These are phyloP conservation scores for Bimastos eiseni DNA, from an alignment of 2,888 invertebrate species.

Conservation along the genomic window DNA sequence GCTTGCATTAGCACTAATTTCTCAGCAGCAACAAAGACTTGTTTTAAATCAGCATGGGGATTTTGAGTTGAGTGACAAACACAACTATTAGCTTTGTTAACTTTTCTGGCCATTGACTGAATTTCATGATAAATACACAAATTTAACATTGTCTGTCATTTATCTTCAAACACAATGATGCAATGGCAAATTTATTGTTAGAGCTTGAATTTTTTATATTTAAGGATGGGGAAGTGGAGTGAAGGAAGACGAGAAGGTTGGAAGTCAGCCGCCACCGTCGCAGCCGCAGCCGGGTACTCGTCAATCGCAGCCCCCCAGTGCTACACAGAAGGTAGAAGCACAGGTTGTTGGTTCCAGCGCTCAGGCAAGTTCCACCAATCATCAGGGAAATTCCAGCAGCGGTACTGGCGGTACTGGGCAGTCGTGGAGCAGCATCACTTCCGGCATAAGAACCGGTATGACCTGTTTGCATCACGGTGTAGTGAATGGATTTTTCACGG, in stretches of 20 bases:
- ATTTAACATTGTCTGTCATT: too few species aligned
- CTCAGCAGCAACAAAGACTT: too few species aligned
- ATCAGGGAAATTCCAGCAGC: slow-evolving; percentile 33
- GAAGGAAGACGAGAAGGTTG: slow-evolving; percentile 40
- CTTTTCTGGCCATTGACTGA: too few species aligned
- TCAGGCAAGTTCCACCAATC: slow-evolving; percentile 20
- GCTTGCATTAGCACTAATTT: too few species aligned
- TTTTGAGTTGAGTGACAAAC: too few species aligned
- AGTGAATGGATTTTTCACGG: not conserved
- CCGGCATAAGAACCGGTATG: slow-evolving; percentile 37
- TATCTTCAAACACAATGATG: not conserved
- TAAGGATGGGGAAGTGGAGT: slow-evolving; percentile 28
- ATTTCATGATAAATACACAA: too few species aligned
- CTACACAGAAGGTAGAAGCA: not conserved
- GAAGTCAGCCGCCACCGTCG: slow-evolving; percentile 56
- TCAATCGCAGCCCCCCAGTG: slow-evolving; percentile 44
- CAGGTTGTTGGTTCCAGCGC: slow-evolving; percentile 34
- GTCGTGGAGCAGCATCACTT: slow-evolving; percentile 65
- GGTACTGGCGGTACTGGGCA: slow-evolving; percentile 49
- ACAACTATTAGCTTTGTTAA: too few species aligned
- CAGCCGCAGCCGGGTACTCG: slow-evolving; percentile 57
- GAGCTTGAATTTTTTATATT: not conserved
- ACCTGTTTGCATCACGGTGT: not conserved
- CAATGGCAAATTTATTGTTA: not conserved
- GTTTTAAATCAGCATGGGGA: too few species aligned